Evolutionary conservation across 2,797 vertebrate genomes (phyloP), one percentile per base, ranked within the genome.

Genomic region (Danio aesculapii): DNA sequence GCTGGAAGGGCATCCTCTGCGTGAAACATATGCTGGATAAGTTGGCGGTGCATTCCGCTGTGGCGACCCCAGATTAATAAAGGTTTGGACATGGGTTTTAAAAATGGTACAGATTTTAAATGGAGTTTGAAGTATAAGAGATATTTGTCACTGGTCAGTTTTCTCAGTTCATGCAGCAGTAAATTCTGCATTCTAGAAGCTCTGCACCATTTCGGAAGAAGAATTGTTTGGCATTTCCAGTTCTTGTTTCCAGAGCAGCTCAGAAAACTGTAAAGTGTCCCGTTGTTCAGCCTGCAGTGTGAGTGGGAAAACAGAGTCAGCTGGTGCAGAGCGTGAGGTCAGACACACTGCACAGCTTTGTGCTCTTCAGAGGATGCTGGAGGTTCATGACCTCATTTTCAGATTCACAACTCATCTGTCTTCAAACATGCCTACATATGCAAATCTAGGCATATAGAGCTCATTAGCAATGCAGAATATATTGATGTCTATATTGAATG

Each of bases 271-370:
- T 59, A 70, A 81, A 61, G 30, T 13, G 52, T 8, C 55, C 39
- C 67, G n/a, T 76, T 74, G 67, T 84, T 79, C 64, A 82, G 66
- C 50, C n/a, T 72, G 46, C 43, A 50, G 49, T 58, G 41, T 79
- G 83, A 68, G 81, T 66, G 81, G 78, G 81, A 71, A 75, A 80
- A 77, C 67, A 77, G 72, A 57, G 64, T 77, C 73, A 86, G 79
- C 75, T 72, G 83, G 80, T 78, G 76, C 50, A 14, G 70, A 75
- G 47, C 58, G 77, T 61, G 79, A 69, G 71, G 76, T 63, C 69
- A 58, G 50, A 44, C 49, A 86, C 83, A 84, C 70, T 81, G 82
- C 61, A 79, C 1, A 9, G 83, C 85, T 84, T 86, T 87, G 83
- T 87, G 61, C 41, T 64, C 61, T 39, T 79, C 43, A 68, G 70